phyloP scores from a whole-genome alignment of 23 tunicate genomes.

The Oikopleura dioica region DNA sequence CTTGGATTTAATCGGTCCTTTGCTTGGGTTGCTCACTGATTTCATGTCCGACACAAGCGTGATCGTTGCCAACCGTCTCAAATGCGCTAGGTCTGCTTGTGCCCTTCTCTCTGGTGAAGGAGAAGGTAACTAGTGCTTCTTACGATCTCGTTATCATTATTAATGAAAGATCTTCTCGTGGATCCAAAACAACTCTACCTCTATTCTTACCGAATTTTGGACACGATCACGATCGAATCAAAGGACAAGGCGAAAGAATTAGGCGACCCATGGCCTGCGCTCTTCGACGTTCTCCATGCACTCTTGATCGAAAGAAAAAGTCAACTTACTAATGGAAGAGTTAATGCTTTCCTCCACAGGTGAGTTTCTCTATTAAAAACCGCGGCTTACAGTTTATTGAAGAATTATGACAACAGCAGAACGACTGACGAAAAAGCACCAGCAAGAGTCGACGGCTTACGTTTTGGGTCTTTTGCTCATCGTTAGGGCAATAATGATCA shows the following conservation, averaged over 20 bases:
- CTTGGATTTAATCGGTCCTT: neutral
- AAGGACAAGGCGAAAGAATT: neutral
- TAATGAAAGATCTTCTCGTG: neutral
- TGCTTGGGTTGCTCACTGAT: neutral
- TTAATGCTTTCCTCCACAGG: conserved; percentile 7
- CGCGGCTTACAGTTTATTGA: neutral
- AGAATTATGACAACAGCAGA: neutral
- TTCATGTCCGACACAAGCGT: neutral
- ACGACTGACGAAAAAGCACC: neutral
- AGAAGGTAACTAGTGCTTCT: too few species aligned
- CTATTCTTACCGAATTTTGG: neutral
- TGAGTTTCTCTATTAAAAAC: neutral
- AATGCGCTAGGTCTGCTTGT: neutral
- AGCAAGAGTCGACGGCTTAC: neutral
- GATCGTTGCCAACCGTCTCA: neutral
- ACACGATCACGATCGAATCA: neutral
- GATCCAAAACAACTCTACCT: conserved; percentile 8
- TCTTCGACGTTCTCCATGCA: neutral
- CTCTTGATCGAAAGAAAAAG: neutral
- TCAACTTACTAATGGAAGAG: neutral
- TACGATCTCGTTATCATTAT: too few species aligned
- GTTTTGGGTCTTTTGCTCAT: neutral
- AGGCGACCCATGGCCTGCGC: conserved; percentile 13
- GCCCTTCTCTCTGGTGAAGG: neutral
- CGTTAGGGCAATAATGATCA: neutral